A percentile compares a stretch with the other conserved stretches of the same genome.
Evolutionary conservation across 2,888 invertebrate genomes (phyloP).

Genomic region (Eupithecia abbreviata): DNA sequence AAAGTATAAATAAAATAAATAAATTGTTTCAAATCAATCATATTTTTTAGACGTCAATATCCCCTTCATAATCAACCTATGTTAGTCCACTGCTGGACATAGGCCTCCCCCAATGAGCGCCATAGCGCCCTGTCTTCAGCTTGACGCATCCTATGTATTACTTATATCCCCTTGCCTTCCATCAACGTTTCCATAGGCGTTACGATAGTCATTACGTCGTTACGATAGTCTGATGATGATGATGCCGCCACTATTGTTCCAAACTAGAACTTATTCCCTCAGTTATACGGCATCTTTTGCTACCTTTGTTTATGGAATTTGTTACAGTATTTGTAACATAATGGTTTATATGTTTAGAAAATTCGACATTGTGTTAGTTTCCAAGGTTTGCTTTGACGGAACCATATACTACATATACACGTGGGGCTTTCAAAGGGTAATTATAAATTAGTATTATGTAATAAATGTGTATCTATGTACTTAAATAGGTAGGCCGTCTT

Average conservation of each 20-base stretch:
- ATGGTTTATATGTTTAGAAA: slow-evolving; percentile 1
- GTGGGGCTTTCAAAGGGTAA: slow-evolving; percentile 2
- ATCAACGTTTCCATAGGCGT: background rate
- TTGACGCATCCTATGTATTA: too few species aligned
- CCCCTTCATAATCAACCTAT: too few species aligned
- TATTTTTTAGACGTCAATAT: too few species aligned
- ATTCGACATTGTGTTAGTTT: slow-evolving; percentile 1
- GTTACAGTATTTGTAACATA: slow-evolving; percentile 4
- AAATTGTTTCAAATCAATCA: too few species aligned
- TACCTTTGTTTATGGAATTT: background rate
- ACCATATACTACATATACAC: background rate
- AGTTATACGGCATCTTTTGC: slow-evolving; percentile 4
- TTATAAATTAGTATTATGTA: background rate
- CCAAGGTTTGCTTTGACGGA: slow-evolving; percentile 9
- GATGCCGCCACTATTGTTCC: background rate
- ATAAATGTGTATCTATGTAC: background rate
- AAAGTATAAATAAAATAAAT: too few species aligned
- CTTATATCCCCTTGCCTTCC: background rate
- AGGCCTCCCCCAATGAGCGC: too few species aligned
- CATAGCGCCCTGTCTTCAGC: too few species aligned
- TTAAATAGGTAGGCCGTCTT: too few species aligned
- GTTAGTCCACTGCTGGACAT: too few species aligned
- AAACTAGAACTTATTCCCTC: background rate
- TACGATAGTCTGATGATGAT: slow-evolving; percentile 1
- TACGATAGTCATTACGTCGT: background rate